Evolutionary conservation across 2,888 invertebrate genomes (phyloP).

Genomic region (Nesidiocoris tenuis): DNA sequence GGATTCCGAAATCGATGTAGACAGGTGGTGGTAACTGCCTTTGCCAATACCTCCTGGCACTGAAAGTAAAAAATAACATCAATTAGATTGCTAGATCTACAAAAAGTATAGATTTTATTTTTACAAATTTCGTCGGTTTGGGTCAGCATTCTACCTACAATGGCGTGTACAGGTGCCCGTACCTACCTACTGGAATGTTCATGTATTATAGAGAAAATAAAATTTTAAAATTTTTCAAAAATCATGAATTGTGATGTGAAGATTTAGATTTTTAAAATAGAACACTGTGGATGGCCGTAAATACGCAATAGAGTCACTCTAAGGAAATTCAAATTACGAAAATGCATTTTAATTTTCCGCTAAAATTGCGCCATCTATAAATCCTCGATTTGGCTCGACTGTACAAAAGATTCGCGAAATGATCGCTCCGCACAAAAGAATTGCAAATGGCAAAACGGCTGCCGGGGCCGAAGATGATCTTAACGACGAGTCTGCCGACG

Average conservation of each 20-base stretch:
- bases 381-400: neutral
- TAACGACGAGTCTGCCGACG: neutral
- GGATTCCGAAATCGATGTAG: slow-evolving; percentile 51
- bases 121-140: too few species aligned
- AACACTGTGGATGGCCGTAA: too few species aligned
- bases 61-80: neutral
- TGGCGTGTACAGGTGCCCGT: too few species aligned
- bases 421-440: neutral
- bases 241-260: too few species aligned
- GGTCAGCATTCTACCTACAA: too few species aligned
- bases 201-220: too few species aligned
- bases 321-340: neutral
- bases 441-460: neutral
- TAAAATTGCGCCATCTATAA: neutral
- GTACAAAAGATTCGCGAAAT: neutral
- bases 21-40: slow-evolving; percentile 51
- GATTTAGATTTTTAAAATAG: too few species aligned
- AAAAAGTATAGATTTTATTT: too few species aligned
- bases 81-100: too few species aligned
- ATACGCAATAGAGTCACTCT: too few species aligned
- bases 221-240: too few species aligned
- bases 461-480: neutral
- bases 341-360: neutral
- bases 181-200: too few species aligned
- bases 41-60: slow-evolving; percentile 47